phyloP scores from a whole-genome alignment of 2,888 invertebrate genomes.

The Drosophila ochracea region DNA sequence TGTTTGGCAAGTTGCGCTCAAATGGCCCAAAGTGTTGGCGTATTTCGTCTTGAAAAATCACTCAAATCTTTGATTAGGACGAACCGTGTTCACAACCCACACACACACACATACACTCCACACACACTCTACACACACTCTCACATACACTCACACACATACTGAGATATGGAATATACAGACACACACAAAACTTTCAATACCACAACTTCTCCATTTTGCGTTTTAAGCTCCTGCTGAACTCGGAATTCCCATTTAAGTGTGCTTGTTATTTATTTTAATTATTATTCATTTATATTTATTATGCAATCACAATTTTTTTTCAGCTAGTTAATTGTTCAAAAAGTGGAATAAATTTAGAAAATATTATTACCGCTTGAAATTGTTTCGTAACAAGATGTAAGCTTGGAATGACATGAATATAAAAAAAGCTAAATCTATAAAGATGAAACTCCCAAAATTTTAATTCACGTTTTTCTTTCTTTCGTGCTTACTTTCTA shows the following conservation, averaged over 20 bases:
- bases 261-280: not conserved
- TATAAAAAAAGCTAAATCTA: not conserved
- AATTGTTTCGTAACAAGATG: not conserved
- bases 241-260: not conserved
- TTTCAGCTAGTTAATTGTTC: not conserved
- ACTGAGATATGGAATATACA: not conserved
- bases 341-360: not conserved
- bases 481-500: not conserved
- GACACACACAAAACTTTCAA: constrained; percentile 13
- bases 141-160: not conserved
- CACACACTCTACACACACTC: not conserved
- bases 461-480: not conserved
- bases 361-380: not conserved
- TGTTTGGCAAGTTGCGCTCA: constrained; percentile 79
- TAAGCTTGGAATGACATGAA: not conserved
- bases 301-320: not conserved
- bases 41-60: constrained; percentile 65
- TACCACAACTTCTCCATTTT: not conserved
- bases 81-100: constrained; percentile 8
- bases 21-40: constrained; percentile 63
- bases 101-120: not conserved
- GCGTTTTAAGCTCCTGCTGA: not conserved
- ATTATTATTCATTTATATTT: not conserved
- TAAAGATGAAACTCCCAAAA: not conserved
- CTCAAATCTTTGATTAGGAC: constrained; percentile 59